Conservation (phyloP, 2,113 vertebrate species). For the Vulpes vulpes region DNA sequence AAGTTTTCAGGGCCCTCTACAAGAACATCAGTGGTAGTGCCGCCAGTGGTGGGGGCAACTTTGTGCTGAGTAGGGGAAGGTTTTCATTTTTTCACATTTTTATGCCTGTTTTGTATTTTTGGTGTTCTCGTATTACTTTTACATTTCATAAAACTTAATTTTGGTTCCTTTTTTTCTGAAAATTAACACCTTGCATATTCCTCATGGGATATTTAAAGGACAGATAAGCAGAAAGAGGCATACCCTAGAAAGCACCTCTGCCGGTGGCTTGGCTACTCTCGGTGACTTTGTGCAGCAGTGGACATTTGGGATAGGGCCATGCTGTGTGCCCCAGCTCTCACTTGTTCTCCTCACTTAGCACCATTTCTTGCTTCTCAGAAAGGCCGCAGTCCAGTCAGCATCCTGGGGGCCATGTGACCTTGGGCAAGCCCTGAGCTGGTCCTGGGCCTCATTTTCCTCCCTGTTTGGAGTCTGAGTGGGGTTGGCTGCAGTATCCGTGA, state of each 20-base stretch:
- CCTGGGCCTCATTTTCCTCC: not conserved
- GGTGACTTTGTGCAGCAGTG: accelerated
- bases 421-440: not conserved
- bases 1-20: not conserved
- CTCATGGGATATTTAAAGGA: too few species aligned
- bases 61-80: accelerated
- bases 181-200: not conserved
- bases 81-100: not conserved
- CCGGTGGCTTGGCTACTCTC: accelerated
- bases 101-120: not conserved
- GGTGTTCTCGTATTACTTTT: not conserved
- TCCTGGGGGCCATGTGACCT: not conserved
- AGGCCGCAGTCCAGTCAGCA: not conserved
- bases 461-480: not conserved
- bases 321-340: accelerated
- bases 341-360: not conserved
- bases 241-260: not conserved
- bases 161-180: not conserved
- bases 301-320: accelerated
- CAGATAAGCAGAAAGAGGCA: not conserved
- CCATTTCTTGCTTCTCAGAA: not conserved
- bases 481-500: accelerated
- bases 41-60: not conserved
- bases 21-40: accelerated
- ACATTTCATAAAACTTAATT: not conserved